These are phyloP conservation scores for Morbakka virulenta DNA, from an alignment of 30 jellyfish, hydroid and myxozoan species.

Conservation along the genomic window DNA sequence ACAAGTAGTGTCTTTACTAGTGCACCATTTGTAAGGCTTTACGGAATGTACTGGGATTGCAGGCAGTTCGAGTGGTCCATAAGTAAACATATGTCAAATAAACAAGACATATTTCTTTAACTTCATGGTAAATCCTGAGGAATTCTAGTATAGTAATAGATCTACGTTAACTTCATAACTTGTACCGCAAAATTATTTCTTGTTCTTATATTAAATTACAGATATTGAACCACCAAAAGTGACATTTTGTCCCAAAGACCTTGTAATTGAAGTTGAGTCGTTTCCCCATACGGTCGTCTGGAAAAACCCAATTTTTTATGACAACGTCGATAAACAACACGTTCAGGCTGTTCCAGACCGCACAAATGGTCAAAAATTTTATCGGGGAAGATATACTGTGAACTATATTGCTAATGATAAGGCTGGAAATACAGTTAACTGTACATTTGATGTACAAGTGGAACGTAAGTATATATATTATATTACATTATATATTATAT, in stretches of 20 bases:
- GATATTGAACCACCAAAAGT: conserved; percentile 91
- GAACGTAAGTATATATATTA: conserved; percentile 79
- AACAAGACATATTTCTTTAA: no score
- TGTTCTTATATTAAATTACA: background rate
- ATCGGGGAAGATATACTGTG: conserved; percentile 55
- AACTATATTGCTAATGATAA: conserved; percentile 51
- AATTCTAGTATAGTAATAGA: no score
- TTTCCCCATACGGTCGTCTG: conserved; percentile 63
- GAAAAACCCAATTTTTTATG: conserved; percentile 70
- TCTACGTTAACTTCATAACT: no score
- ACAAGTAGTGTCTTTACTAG: no score
- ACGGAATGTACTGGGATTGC: no score
- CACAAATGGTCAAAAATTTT: conserved; percentile 62
- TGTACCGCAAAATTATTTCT: no score
- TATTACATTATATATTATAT: no score
- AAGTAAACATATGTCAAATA: no score
- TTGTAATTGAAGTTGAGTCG: conserved; percentile 35
- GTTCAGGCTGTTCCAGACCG: conserved; percentile 38
- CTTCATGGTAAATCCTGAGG: no score
- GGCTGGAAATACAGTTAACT: conserved; percentile 59
- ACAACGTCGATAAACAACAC: conserved; percentile 64
- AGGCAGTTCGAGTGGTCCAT: no score
- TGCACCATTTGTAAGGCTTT: no score
- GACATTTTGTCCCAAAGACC: conserved; percentile 66
- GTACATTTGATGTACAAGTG: conserved; percentile 77